Base-by-base conservation (phyloP, 2,113 vertebrate genomes). In the Nothobranchius furzeri region DNA sequence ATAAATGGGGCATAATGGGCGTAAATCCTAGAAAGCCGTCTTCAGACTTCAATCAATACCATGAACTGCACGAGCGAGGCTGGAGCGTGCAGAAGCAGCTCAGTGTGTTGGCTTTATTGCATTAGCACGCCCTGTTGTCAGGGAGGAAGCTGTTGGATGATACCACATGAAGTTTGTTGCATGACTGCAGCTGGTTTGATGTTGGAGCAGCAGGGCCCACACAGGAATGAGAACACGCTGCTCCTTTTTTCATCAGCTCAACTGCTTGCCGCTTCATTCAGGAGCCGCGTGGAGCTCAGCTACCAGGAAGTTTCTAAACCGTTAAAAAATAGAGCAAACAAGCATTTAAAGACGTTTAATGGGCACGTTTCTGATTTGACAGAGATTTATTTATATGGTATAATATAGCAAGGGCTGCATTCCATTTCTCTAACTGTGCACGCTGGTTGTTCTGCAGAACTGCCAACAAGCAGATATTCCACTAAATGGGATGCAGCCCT, bases 211-310 rank as follows among this genome's bases (percentile, higher is more conserved):
- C 48, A 13, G 43, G 37, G 75, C 68, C 42, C 59, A 51, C 54
- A 57, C 17, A 58, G 66, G 52, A 76, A 68, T 78, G 52, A 58
- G 25, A 77, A 56, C 57, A 74, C 47, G 37, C 73, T 61, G 54
- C 67, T 58, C 61, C 66, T 81, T 49, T 74, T 70, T 74, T 67
- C 48, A 66, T 77, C 13, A 9, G 60, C 66, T 68, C 59, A 66
- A 73, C 60, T 54, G 68, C 57, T 12, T 62, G 66, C 64, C 72
- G 47, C 61, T 55, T 76, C 75, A 75, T 84, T 74, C 60, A 76
- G 71, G 73, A 67, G 20, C 36, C 70, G 64, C 52, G 64, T 57
- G 52, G 67, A 36, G 69, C 24, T 0, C 5, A 55, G 67, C 59
- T 42, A 42, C 8, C 40, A 30, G 30, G 30, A 30, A 30, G 30